A percentile compares a stretch with the other conserved stretches of the same genome.
phyloP scores from a whole-genome alignment of 2,888 invertebrate species.

The Galerucella nymphaeae region DNA sequence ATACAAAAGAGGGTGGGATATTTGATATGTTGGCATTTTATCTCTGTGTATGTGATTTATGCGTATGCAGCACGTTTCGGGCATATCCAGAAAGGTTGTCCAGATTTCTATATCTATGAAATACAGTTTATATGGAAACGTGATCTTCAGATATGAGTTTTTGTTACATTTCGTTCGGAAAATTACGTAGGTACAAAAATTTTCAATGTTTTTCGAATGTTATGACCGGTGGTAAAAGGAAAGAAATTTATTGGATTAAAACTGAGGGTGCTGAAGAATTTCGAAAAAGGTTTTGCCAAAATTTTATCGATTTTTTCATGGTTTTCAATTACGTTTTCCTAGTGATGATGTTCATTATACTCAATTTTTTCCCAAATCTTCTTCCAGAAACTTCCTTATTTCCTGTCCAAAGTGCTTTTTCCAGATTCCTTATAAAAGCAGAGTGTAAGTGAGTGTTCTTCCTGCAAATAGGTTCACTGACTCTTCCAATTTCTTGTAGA shows the following conservation, averaged over 20 bases:
- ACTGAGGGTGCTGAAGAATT: neutral
- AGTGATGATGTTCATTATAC: too few relatives aligned
- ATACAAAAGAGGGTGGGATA: constrained; percentile 36
- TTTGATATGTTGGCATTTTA: constrained; percentile 35
- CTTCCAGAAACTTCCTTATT: too few relatives aligned
- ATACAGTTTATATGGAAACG: constrained; percentile 20
- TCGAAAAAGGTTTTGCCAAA: neutral
- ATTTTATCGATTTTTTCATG: neutral
- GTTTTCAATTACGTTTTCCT: neutral
- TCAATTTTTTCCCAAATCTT: too few relatives aligned
- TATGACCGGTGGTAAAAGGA: neutral
- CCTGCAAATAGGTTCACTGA: too few relatives aligned
- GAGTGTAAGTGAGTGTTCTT: too few relatives aligned
- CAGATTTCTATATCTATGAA: constrained; percentile 20
- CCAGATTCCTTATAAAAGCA: too few relatives aligned
- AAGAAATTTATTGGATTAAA: neutral
- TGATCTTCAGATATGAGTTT: constrained; percentile 14
- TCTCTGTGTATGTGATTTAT: constrained; percentile 33
- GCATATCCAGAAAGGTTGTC: constrained; percentile 26
- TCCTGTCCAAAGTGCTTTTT: too few relatives aligned
- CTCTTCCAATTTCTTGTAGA: too few relatives aligned
- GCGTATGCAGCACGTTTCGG: constrained; percentile 26
- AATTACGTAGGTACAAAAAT: constrained; percentile 5
- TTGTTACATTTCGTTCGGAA: constrained; percentile 7
- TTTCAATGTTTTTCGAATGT: neutral